These are phyloP conservation scores for Ursus arctos DNA, from an alignment of 2,113 vertebrate genomes.

Conservation along the genomic window DNA sequence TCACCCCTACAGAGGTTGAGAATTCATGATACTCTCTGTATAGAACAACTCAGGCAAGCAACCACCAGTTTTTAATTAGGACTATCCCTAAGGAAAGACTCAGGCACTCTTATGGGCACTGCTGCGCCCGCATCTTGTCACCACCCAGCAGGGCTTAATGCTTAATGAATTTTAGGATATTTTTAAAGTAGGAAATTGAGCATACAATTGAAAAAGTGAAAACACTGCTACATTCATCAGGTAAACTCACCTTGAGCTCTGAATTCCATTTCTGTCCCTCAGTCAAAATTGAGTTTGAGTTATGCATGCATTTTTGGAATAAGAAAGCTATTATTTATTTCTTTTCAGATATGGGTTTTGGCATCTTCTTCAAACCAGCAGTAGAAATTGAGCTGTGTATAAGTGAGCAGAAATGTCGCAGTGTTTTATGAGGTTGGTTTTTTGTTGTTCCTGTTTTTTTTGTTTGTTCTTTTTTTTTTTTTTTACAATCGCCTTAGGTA, in stretches of 20 bases:
- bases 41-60: background rate
- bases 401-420: constrained; percentile 45
- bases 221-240: constrained; percentile 2
- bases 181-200: constrained; percentile 59
- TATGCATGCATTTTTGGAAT: constrained; percentile 33
- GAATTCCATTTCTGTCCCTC: constrained; percentile 10
- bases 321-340: constrained; percentile 56
- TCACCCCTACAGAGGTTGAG: background rate
- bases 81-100: background rate
- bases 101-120: background rate
- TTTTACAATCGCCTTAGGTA: constrained; percentile 54
- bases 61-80: constrained; percentile 57
- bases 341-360: constrained; percentile 49
- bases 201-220: constrained; percentile 44
- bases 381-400: constrained; percentile 53
- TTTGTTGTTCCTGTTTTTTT: background rate
- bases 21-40: background rate
- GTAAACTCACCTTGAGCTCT: constrained; percentile 42
- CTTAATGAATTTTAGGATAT: constrained; percentile 24
- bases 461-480: background rate
- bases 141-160: background rate
- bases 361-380: constrained; percentile 59
- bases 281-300: constrained; percentile 64
- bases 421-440: background rate
- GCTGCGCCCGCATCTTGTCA: background rate